A percentile compares a stretch with the other conserved stretches of the same genome.
Conservation (phyloP, 92 coral and sea anemone species). For the Epizoanthus ramosus region DNA sequence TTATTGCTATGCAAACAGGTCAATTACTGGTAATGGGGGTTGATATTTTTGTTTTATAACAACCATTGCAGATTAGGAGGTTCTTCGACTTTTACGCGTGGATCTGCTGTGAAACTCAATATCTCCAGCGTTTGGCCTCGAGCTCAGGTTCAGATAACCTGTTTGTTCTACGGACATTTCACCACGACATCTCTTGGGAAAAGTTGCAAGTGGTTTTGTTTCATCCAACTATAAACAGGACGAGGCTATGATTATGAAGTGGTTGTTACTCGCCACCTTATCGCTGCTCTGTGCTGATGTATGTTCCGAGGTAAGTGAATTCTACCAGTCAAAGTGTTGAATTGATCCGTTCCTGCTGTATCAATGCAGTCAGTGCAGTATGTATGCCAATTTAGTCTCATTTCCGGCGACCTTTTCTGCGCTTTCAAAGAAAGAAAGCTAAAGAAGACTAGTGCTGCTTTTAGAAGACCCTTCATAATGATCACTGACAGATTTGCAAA, state of each 20-base stretch:
- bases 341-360: slow-evolving; percentile 2
- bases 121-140: slow-evolving; percentile 26
- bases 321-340: neutral
- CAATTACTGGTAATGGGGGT: slow-evolving; percentile 72
- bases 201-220: neutral
- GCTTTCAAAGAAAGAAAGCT: neutral
- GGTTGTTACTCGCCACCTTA: neutral
- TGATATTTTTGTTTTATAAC: slow-evolving; percentile 61
- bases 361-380: neutral
- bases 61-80: slow-evolving; percentile 52
- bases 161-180: neutral
- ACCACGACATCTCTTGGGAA: neutral
- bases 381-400: neutral
- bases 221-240: neutral
- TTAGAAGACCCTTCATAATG: neutral
- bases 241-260: neutral
- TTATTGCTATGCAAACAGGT: slow-evolving; percentile 68
- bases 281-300: slow-evolving; percentile 23
- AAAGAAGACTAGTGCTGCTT: neutral
- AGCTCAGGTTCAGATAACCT: slow-evolving; percentile 18
- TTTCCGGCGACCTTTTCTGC: slow-evolving; percentile 35
- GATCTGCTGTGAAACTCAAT: slow-evolving; percentile 24
- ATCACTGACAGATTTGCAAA: neutral
- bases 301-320: slow-evolving; percentile 30
- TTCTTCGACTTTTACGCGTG: slow-evolving; percentile 4